Base-by-base conservation (phyloP, 2,797 vertebrate species). In the Vespertilio murinus region DNA sequence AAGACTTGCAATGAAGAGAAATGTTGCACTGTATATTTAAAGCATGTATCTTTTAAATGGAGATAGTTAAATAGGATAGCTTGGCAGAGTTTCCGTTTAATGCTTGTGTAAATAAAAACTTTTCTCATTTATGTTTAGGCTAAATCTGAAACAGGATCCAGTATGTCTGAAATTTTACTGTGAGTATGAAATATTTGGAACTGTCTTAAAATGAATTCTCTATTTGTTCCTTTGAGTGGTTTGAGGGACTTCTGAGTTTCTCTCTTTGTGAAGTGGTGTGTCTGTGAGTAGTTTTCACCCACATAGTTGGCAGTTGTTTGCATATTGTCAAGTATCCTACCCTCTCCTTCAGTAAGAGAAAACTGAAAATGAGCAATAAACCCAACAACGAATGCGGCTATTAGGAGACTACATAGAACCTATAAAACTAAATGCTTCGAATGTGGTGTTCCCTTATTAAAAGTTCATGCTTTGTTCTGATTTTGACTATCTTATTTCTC, bases 71-170 rank as follows among this genome's bases (percentile, higher is more conserved):
- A 90, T 88, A 47, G 4, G 35, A 0, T 90, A 74, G 25, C 8
- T 35, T 94, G 38, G 22, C 71, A 95, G 80, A 92, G 23, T 28
- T 78, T 81, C 11, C 67, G 45, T 85, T 94, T 91, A 93, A 85
- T 90, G 47, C 47, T 69, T 96, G 2, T 75, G 2, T 81, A 94
- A 90, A 82, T 97, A 82, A 94, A 79, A 94, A 79, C 82, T 88
- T 96, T 82, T 98, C 93, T 97, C 85, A 84, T 97, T 95, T 94
- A 82, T 78, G 61, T 97, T 96, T 94, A 99, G 99, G 99, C 99
- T 91, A 99, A 99, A 97, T 98, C 98, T 0, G 99, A 99, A 95
- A 97, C 94, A 28, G 98, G 98, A 77, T 98, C 98, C 86, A 98
- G 98, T 93, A 95, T 99, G 98, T 97, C 94, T 77, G 96, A 98